Evolutionary conservation across 2,113 vertebrate genomes (phyloP).

Genomic region (Mesocricetus auratus): DNA sequence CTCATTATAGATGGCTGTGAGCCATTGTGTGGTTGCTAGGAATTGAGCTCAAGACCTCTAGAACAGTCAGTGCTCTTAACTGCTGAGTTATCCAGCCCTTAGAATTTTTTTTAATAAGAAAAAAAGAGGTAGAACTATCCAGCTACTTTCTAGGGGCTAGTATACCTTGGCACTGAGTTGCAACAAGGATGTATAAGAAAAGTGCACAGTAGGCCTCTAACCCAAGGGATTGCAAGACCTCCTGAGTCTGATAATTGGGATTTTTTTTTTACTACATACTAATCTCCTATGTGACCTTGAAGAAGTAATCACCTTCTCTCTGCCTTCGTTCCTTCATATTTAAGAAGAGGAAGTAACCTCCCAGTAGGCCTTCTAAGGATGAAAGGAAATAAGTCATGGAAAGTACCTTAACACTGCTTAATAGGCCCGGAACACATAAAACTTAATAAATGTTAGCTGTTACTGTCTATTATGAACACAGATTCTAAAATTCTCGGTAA

Average conservation of each 20-base stretch:
- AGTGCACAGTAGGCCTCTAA: not conserved
- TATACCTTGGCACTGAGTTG: not conserved
- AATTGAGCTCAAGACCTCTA: too few relatives aligned
- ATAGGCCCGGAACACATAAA: not conserved
- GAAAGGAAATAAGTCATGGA: slow-evolving; percentile 26
- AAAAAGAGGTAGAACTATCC: not conserved
- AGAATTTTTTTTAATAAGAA: not conserved
- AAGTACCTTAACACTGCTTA: slow-evolving; percentile 19
- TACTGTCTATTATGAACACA: not conserved
- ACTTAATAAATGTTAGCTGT: slow-evolving; percentile 25
- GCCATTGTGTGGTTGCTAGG: too few relatives aligned
- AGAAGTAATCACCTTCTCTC: not conserved
- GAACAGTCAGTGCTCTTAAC: too few relatives aligned
- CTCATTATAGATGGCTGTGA: too few relatives aligned
- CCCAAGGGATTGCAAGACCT: not conserved
- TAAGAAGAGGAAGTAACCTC: slow-evolving; percentile 8
- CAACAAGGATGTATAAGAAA: not conserved
- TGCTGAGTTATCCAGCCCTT: too few relatives aligned
- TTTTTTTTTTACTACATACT: not conserved
- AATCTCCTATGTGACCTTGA: not conserved
- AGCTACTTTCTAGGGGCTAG: not conserved
- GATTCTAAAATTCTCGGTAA: slow-evolving; percentile 49
- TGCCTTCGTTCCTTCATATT: slow-evolving; percentile 27
- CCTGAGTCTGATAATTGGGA: not conserved
- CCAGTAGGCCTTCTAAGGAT: not conserved